Conservation (phyloP, 1,140 invertebrate genomes). For the Hirudo medicinalis region DNA sequence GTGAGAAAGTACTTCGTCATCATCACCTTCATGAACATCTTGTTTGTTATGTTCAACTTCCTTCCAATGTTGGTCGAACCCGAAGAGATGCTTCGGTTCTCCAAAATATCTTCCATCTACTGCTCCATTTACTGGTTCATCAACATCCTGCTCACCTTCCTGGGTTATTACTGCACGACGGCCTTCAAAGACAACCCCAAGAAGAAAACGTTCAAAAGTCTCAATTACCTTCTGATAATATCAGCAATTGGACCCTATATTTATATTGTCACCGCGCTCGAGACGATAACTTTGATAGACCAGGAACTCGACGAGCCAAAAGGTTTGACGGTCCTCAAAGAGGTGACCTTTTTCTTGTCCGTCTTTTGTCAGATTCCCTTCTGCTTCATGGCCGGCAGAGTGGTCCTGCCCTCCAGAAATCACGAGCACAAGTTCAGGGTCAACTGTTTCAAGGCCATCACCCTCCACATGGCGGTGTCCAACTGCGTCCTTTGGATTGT, state of each 20-base stretch:
- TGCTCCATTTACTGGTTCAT: conserved; percentile 1
- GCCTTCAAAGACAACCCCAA: neutral
- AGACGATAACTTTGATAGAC: neutral
- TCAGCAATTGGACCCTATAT: conserved; percentile 1
- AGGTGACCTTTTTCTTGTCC: neutral
- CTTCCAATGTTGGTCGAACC: neutral
- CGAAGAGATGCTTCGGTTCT: neutral
- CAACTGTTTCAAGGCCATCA: conserved; percentile 9
- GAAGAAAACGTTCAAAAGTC: neutral
- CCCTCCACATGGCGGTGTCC: conserved; percentile 4
- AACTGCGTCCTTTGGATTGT: conserved; percentile 13
- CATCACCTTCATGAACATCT: conserved; percentile 8
- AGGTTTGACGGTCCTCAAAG: neutral
- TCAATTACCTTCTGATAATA: conserved; percentile 8
- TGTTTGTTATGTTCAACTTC: conserved; percentile 8
- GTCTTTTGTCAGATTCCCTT: neutral
- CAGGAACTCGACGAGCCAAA: neutral
- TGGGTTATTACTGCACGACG: neutral
- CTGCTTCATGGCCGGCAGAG: neutral
- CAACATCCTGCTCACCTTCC: neutral
- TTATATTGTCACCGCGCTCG: neutral
- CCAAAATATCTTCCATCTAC: neutral
- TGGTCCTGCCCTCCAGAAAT: neutral
- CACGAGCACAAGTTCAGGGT: neutral
- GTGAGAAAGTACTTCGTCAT: neutral